Conservation (phyloP, 2,797 vertebrate genomes). For the Lagocephalus sceleratus region DNA sequence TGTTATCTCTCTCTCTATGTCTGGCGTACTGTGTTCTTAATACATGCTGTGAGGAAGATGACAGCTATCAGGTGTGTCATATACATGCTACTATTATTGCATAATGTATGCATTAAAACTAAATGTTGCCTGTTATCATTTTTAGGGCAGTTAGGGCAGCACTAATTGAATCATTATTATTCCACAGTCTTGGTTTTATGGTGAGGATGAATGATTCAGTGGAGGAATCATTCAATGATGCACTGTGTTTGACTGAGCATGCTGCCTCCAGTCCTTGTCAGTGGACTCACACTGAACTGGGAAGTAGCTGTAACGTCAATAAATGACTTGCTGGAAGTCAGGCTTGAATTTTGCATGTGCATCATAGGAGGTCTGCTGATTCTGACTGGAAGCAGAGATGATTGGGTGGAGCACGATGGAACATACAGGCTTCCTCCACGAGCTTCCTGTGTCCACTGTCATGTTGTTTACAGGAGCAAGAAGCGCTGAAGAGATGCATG, state of each 20-base stretch:
- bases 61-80: constrained; percentile 2
- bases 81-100: too few species aligned
- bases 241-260: constrained; percentile 42
- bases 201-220: constrained; percentile 25
- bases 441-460: constrained; percentile 23
- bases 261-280: constrained; percentile 27
- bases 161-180: constrained; percentile 31
- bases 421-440: constrained; percentile 25
- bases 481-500: constrained; percentile 21
- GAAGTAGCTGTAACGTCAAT: constrained; percentile 40
- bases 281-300: constrained; percentile 36
- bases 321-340: constrained; percentile 32
- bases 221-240: constrained; percentile 39
- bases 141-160: constrained; percentile 4
- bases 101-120: background rate
- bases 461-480: constrained; percentile 37
- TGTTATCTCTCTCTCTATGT: constrained; percentile 34
- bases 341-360: background rate
- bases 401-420: constrained; percentile 22
- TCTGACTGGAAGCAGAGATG: constrained; percentile 38
- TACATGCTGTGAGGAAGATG: constrained; percentile 11
- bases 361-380: constrained; percentile 16
- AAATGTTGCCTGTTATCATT: constrained; percentile 8
- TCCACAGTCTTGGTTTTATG: constrained; percentile 17
- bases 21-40: background rate